Evolutionary conservation across 2,888 invertebrate genomes (phyloP), one percentile per base, ranked within the genome.

Genomic region (Acleris holmiana): DNA sequence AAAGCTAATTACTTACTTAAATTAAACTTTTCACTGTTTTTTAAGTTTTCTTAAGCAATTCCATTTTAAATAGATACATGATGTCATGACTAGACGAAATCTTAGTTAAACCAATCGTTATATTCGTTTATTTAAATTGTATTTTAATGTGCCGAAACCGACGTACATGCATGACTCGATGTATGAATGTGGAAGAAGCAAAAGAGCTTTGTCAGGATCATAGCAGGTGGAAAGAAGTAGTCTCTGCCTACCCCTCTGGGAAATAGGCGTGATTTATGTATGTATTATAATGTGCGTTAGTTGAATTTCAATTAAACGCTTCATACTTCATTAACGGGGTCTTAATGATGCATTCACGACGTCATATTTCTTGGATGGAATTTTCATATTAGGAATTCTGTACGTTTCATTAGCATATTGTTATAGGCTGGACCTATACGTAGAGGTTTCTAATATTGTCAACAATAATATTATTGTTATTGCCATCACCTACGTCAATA

Each of bases 381-480:
- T 54, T 54, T 48, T 54, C 48, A 19, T 48, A 48, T 48, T 23
- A 21, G 7, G 53, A 35, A 40, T 47, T 50, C 23, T 35, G 35
- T 35, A 4, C 13, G 35, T 1, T 13, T 13, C 48, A 35, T 8
- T 44, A n/a, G 17, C 15, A 44, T 44, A n/a, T 17, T 44, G 17
- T n/a, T n/a, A 44, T 44, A 17, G 6, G 1, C 35, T 2, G 44
- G 15, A 44, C n/a, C 5, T 41, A n/a, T 41, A 5, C 13, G n/a
- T 44, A 2, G 17, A 15, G 17, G 15, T 15, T 17, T n/a, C 4
- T 13, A 7, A 44, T 44, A 17, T 17, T n/a, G 47, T 25, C 19
- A 44, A 56, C 55, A 50, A 56, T 44, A 50, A 50, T 50, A 49
- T 62, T 56, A 17, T 55, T 49, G 55, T 62, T 61, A 51, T 44